Evolutionary conservation across 2,113 vertebrate species (phyloP).

Genomic region (Tor tambroides): DNA sequence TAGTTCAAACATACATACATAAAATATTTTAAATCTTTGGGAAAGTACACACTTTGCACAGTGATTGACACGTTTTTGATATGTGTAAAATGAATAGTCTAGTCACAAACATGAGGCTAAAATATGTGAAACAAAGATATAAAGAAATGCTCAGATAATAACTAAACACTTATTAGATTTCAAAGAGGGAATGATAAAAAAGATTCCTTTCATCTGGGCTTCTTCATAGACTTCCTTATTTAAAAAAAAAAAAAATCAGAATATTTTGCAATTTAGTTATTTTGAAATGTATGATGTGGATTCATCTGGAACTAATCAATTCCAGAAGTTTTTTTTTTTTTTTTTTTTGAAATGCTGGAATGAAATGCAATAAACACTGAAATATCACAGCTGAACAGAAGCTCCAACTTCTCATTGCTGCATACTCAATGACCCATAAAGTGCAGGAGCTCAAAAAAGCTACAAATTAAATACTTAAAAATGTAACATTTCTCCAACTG

Average conservation of each 20-base stretch:
- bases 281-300: no score
- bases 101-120: neutral
- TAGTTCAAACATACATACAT: slow-evolving; percentile 27
- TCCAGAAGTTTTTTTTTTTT: neutral
- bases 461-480: slow-evolving; percentile 6
- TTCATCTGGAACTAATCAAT: neutral
- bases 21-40: slow-evolving; percentile 16
- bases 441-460: slow-evolving; percentile 9
- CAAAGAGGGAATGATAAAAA: neutral
- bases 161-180: neutral
- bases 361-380: neutral
- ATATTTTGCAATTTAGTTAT: neutral
- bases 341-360: neutral
- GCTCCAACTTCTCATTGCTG: neutral
- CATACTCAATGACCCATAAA: slow-evolving; percentile 47
- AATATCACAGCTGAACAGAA: slow-evolving; percentile 1
- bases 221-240: neutral
- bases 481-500: neutral
- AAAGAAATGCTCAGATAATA: slow-evolving; percentile 32
- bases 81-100: neutral
- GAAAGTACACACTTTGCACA: slow-evolving; percentile 66
- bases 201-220: no score
- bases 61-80: slow-evolving; percentile 69
- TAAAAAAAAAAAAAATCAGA: neutral
- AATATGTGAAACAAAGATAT: neutral